These are phyloP conservation scores for Cryptus viduatorius DNA, from an alignment of 2,888 invertebrate genomes.

Conservation along the genomic window DNA sequence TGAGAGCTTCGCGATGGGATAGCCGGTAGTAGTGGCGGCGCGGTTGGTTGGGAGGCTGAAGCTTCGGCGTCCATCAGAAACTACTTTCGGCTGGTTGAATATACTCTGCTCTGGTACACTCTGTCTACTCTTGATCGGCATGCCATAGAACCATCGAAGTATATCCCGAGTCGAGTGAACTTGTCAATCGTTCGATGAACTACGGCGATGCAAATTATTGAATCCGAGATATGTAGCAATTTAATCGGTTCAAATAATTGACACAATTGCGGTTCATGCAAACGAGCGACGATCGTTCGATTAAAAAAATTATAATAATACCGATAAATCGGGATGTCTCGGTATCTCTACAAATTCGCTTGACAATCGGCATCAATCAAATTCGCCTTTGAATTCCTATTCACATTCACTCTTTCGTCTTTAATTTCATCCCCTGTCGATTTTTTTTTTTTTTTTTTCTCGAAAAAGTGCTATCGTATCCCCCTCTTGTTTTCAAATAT, in stretches of 20 bases:
- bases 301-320: too few relatives aligned
- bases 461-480: too few relatives aligned
- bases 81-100: conserved; percentile 75
- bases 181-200: conserved; percentile 8
- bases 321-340: too few relatives aligned
- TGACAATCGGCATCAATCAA: too few relatives aligned
- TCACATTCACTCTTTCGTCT: too few relatives aligned
- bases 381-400: too few relatives aligned
- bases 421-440: too few relatives aligned
- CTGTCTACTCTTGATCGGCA: neutral
- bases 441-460: too few relatives aligned
- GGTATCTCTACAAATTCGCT: too few relatives aligned
- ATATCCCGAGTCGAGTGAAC: neutral
- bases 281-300: too few relatives aligned
- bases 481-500: too few relatives aligned
- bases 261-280: too few relatives aligned
- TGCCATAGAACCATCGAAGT: neutral
- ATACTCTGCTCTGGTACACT: neutral
- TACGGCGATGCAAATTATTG: neutral
- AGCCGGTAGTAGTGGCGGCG: conserved; percentile 7
- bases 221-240: neutral
- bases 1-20: conserved; percentile 42
- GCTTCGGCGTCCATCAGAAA: conserved; percentile 51
- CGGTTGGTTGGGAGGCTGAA: conserved; percentile 1
- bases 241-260: neutral